These are phyloP conservation scores for Lepus timidus DNA, from an alignment of 2,113 vertebrate genomes.

Conservation along the genomic window DNA sequence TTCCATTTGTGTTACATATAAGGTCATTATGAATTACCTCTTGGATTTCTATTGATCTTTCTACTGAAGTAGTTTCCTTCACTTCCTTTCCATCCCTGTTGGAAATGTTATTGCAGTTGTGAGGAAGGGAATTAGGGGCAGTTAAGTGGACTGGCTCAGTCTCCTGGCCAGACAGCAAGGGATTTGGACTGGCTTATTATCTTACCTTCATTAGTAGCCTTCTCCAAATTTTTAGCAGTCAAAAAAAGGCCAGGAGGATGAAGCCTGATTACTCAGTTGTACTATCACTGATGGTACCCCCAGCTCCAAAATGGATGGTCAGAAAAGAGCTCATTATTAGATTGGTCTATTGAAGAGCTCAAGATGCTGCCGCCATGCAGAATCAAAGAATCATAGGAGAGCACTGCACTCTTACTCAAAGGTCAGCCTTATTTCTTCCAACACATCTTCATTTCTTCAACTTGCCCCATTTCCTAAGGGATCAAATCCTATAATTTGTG, in stretches of 20 bases:
- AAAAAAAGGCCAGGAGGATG: conserved; percentile 26
- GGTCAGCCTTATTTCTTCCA: conserved; percentile 73
- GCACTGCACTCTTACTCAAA: conserved; percentile 23
- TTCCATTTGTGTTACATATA: conserved; percentile 85
- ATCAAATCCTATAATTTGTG: conserved; percentile 14
- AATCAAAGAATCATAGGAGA: conserved; percentile 60
- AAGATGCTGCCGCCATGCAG: conserved; percentile 37
- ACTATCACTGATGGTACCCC: not conserved
- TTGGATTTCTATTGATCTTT: conserved; percentile 87
- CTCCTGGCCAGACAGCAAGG: not conserved
- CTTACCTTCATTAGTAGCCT: conserved; percentile 81
- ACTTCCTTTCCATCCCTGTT: conserved; percentile 81
- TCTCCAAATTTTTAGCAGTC: conserved; percentile 70
- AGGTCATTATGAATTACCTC: conserved; percentile 85
- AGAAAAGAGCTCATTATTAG: conserved; percentile 62
- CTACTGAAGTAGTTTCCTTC: conserved; percentile 81
- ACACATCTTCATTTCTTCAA: conserved; percentile 77
- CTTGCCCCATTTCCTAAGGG: not conserved
- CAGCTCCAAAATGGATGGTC: conserved; percentile 46
- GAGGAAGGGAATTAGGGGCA: conserved; percentile 80
- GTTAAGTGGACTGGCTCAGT: conserved; percentile 79
- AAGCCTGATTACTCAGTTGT: conserved; percentile 18
- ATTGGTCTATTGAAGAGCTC: conserved; percentile 67
- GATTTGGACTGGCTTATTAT: conserved; percentile 75
- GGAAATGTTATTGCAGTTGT: conserved; percentile 80